Conservation (phyloP, 2,797 vertebrate species). For the Macrochelys suwanniensis region DNA sequence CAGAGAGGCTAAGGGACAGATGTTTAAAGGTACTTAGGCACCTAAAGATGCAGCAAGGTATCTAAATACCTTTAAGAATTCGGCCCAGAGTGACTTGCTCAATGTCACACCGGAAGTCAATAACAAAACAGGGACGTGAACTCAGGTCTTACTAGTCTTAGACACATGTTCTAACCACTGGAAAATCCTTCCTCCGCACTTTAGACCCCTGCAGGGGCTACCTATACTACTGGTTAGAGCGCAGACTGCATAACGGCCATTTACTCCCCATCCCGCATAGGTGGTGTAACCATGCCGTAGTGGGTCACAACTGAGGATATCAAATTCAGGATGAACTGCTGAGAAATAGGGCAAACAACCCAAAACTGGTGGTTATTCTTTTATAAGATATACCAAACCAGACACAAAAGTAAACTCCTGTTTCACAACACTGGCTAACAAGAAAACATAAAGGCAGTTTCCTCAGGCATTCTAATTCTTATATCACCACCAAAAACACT, state of each 20-base stretch:
- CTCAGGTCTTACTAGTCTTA: not conserved
- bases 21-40: not conserved
- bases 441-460: too few species aligned
- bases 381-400: too few species aligned
- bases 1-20: not conserved
- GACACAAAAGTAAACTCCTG: too few species aligned
- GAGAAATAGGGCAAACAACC: too few species aligned
- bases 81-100: not conserved
- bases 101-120: not conserved
- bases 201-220: not conserved
- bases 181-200: not conserved
- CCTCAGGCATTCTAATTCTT: too few species aligned
- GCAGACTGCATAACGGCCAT: not conserved
- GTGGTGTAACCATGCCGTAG: not conserved
- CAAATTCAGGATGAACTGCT: too few species aligned
- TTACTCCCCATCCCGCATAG: not conserved
- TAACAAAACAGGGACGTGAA: not conserved
- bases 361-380: too few species aligned
- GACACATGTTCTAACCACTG: not conserved
- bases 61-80: not conserved
- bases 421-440: too few species aligned
- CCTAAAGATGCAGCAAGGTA: not conserved
- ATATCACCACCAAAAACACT: too few species aligned
- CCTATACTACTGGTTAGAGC: fast-evolving
- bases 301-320: too few species aligned